Base-by-base conservation (phyloP, 2,888 invertebrate species). In the Apoda limacodes region DNA sequence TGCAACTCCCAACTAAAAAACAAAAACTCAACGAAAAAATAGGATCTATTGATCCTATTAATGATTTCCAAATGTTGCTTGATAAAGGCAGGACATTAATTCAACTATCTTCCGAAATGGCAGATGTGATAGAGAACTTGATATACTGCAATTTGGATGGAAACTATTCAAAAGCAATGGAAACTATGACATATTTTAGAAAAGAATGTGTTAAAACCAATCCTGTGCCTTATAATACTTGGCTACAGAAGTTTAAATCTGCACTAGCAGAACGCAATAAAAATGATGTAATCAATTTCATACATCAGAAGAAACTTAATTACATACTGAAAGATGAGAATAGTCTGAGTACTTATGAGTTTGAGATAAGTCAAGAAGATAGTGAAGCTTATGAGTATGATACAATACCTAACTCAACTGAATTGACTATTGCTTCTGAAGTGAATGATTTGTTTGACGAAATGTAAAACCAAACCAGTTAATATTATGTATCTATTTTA, bases 21-120 rank as follows among this genome's bases (percentile, higher is more conserved):
- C 23, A 35, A 27, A 42, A 44, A 30, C 44, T 50, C 30, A 46
- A 60, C n/a, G 55, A 43, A 15, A 59, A 48, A 30, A 83, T 89
- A 30, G 85, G 88, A 1, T 83, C 85, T 5, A 54, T 83, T 2
- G 81, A 82, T 15, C 89, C 89, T 1, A 71, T 83, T 3, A 74
- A 76, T 30, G 88, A 89, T 53, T 89, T 84, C 44, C 60, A 60
- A 38, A 48, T 52, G 11, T 66, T 88, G 31, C 56, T 68, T 27
- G 51, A 53, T 9, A 52, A 60, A 44, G 82, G 72, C 7, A 70
- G 66, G 37, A 39, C 56, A 13, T 37, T 69, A 4, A 36, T 32
- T 23, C 63, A 67, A 2, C 40, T 81, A 2, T 49, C 57, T 25
- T 28, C 51, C 30, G 62, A 70, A 46, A 66, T 81, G 60, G 48